These are phyloP conservation scores for Lepidocolaptes lacrymiger DNA, from an alignment of 2,797 vertebrate species.

Conservation along the genomic window DNA sequence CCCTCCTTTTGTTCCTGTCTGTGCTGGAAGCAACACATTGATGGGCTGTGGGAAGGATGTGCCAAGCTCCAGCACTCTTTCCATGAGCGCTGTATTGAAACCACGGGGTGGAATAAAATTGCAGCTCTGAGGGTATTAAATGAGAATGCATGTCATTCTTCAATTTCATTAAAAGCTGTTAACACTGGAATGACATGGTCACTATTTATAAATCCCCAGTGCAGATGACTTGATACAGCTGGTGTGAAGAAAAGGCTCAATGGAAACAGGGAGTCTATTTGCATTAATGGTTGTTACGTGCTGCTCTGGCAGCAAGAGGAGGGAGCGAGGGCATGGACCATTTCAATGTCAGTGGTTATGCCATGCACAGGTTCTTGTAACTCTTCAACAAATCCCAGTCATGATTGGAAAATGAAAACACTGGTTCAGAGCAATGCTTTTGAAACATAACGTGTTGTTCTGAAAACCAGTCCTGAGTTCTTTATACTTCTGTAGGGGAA, in stretches of 20 bases:
- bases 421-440: not conserved
- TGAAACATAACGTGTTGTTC: not conserved
- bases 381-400: not conserved
- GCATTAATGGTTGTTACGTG: not conserved
- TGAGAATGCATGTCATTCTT: constrained; percentile 5
- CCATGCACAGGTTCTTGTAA: not conserved
- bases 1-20: constrained; percentile 42
- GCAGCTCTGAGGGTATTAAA: not conserved
- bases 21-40: not conserved
- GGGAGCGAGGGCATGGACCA: not conserved
- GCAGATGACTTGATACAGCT: constrained; percentile 25
- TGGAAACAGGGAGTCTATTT: not conserved
- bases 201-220: constrained; percentile 22
- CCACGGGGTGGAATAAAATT: not conserved
- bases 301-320: not conserved
- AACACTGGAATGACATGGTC: constrained; percentile 18
- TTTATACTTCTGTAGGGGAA: not conserved
- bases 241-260: not conserved
- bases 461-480: not conserved
- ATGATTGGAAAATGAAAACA: not conserved
- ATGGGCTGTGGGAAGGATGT: not conserved
- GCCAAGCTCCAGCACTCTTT: constrained; percentile 1
- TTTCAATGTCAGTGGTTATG: not conserved
- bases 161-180: constrained; percentile 16
- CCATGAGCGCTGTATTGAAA: not conserved